Evolutionary conservation across 1,140 invertebrate species (phyloP).

Genomic region (Phymastichus coffea): DNA sequence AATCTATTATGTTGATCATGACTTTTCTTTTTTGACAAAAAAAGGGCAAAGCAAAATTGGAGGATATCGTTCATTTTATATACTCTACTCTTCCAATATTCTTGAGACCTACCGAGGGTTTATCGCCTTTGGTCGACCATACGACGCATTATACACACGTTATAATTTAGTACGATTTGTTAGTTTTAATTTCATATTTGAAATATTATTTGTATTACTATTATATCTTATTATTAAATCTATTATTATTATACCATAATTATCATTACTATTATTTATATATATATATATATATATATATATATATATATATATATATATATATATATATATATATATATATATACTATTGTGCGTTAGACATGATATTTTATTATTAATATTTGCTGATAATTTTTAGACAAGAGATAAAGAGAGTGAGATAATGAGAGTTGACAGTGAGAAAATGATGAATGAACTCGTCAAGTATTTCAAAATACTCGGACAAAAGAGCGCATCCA

Average conservation of each 20-base stretch:
- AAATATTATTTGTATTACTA: slow-evolving; percentile 31
- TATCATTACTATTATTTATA: slow-evolving; percentile 36
- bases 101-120: slow-evolving; percentile 13
- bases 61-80: slow-evolving; percentile 19
- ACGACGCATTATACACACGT: slow-evolving; percentile 39
- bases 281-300: slow-evolving; percentile 34
- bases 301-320: too few species aligned
- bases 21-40: neutral
- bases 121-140: slow-evolving; percentile 40
- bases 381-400: slow-evolving; percentile 9
- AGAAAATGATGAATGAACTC: slow-evolving; percentile 33
- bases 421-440: slow-evolving; percentile 17
- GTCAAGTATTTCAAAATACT: slow-evolving; percentile 47
- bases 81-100: slow-evolving; percentile 21
- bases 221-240: slow-evolving; percentile 29
- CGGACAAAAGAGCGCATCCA: slow-evolving; percentile 36
- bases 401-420: slow-evolving; percentile 15
- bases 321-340: too few species aligned
- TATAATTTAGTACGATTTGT: too few species aligned
- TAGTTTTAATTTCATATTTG: too few species aligned
- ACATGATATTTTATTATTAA: slow-evolving; percentile 6
- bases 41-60: slow-evolving; percentile 7
- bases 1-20: too few species aligned
- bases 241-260: slow-evolving; percentile 28
- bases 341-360: slow-evolving; percentile 32